Evolutionary conservation across 2,888 invertebrate species (phyloP).

Genomic region (Cybosia mesomella): DNA sequence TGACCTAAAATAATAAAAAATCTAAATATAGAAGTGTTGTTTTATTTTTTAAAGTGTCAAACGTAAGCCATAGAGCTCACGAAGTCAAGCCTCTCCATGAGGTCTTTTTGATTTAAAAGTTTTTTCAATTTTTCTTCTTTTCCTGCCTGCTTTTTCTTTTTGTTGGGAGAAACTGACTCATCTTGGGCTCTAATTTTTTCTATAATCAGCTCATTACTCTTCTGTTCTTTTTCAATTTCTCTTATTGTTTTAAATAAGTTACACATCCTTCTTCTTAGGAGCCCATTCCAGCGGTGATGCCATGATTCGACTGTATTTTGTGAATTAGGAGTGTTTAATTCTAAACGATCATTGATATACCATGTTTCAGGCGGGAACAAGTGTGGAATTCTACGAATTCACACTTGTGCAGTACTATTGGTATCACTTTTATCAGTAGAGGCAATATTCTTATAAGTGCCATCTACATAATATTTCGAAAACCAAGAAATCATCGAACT

Average conservation of each 20-base stretch:
- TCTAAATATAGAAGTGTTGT: too few relatives aligned
- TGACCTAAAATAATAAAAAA: too few relatives aligned
- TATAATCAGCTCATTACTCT: background rate
- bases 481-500: background rate
- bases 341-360: background rate
- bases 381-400: too few relatives aligned
- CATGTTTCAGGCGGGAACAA: background rate
- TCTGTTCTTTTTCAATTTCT: slow-evolving; percentile 6
- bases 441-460: background rate
- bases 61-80: too few relatives aligned
- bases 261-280: background rate
- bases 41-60: too few relatives aligned
- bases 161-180: background rate
- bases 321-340: background rate
- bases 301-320: slow-evolving; percentile 7
- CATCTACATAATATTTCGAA: slow-evolving; percentile 2
- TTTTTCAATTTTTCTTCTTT: too few relatives aligned
- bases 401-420: too few relatives aligned
- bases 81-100: too few relatives aligned
- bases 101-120: too few relatives aligned
- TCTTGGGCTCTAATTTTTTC: slow-evolving; percentile 1
- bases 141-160: background rate
- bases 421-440: too few relatives aligned
- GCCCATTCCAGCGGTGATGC: slow-evolving; percentile 10
- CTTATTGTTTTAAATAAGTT: slow-evolving; percentile 3